Percentiles rank a stretch among this genome's conserved stretches.
phyloP scores from a whole-genome alignment of 2,113 vertebrate species.

The Oncorhynchus masou region DNA sequence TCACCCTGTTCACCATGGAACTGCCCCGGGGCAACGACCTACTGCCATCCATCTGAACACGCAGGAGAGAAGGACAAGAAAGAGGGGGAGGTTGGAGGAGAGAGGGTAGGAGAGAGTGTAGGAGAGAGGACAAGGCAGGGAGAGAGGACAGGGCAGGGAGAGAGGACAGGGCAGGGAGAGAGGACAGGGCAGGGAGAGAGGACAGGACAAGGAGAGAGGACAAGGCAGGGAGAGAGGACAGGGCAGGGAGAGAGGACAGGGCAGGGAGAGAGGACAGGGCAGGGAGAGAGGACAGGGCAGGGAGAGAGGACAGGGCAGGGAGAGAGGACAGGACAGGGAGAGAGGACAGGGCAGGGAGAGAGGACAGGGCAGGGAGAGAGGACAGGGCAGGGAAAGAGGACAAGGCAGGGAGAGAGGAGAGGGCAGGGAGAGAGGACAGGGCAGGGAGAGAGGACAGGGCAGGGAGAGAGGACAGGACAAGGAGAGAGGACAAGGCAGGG shows the following conservation, averaged over 20 bases:
- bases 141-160: slow-evolving; percentile 22
- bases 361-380: too few species aligned
- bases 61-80: slow-evolving; percentile 21
- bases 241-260: slow-evolving; percentile 1
- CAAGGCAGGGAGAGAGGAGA: slow-evolving; percentile 21
- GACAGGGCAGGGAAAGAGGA: too few species aligned
- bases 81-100: slow-evolving; percentile 1
- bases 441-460: slow-evolving; percentile 6
- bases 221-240: too few species aligned
- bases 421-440: background rate
- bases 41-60: too few species aligned
- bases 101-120: background rate
- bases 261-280: too few species aligned
- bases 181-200: background rate
- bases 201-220: too few species aligned
- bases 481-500: background rate
- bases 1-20: too few species aligned
- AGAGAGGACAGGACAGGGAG: background rate
- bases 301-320: too few species aligned
- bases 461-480: background rate
- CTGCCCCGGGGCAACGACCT: too few species aligned
- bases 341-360: too few species aligned
- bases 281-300: background rate
- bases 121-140: slow-evolving; percentile 20
- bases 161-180: slow-evolving; percentile 11